Percentiles rank a stretch among this genome's conserved stretches.
These are phyloP conservation scores for Palaemon carinicauda DNA, from an alignment of 1,140 invertebrate species.

Conservation along the genomic window DNA sequence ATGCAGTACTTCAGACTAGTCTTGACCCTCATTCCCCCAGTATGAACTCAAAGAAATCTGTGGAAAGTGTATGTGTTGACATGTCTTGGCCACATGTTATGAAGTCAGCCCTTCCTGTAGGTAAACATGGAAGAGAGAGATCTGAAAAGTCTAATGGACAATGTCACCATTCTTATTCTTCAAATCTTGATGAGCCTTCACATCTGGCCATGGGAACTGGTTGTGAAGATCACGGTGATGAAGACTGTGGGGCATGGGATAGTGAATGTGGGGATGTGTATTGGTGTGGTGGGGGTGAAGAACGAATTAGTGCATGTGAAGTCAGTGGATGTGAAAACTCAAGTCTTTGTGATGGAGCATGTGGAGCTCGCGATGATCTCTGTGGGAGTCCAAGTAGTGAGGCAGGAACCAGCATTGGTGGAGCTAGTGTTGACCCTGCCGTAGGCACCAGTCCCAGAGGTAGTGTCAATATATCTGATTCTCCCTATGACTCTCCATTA, in stretches of 20 bases:
- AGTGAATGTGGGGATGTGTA: conserved; percentile 54
- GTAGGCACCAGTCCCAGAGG: conserved; percentile 54
- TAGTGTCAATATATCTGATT: conserved; percentile 56
- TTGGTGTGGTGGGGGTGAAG: conserved; percentile 57
- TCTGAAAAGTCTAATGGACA: not conserved
- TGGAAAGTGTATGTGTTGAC: conserved; percentile 23
- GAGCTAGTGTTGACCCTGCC: conserved; percentile 53
- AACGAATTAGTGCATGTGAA: conserved; percentile 49
- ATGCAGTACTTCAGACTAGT: conserved; percentile 8
- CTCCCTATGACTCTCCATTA: conserved; percentile 57
- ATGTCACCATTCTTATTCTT: conserved; percentile 16
- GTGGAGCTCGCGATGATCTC: conserved; percentile 12
- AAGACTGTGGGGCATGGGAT: conserved; percentile 37
- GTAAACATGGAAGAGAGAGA: not conserved
- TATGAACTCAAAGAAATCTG: not conserved
- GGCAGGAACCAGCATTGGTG: conserved; percentile 33
- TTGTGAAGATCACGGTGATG: conserved; percentile 20
- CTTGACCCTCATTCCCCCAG: not conserved
- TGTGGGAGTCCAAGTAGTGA: conserved; percentile 51
- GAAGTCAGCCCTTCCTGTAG: not conserved
- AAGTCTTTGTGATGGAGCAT: conserved; percentile 50
- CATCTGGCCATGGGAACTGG: conserved; percentile 15
- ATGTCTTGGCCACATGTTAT: conserved; percentile 46
- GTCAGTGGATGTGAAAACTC: conserved; percentile 51
- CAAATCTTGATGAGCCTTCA: conserved; percentile 31